These are phyloP conservation scores for Drosophila nr. medialis DNA, from an alignment of 2,888 invertebrate genomes.

Conservation along the genomic window DNA sequence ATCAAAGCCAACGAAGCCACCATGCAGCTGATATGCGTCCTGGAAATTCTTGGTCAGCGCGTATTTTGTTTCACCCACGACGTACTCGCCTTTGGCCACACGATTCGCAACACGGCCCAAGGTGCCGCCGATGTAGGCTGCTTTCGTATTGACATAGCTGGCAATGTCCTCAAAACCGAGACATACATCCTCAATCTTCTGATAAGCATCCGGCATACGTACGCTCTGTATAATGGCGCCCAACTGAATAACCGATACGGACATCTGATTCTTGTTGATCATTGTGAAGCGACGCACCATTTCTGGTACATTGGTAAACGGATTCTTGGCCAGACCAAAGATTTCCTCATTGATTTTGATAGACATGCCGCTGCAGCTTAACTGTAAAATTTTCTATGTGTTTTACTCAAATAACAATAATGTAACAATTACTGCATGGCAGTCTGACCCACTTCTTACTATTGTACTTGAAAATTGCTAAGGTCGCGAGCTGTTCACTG, in stretches of 20 bases:
- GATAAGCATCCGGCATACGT: slow-evolving; percentile 90
- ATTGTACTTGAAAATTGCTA: slow-evolving; percentile 50
- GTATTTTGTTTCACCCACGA: slow-evolving; percentile 88
- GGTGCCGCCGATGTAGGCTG: slow-evolving; percentile 94
- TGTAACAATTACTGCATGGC: slow-evolving; percentile 43
- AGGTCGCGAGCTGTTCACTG: slow-evolving; percentile 47
- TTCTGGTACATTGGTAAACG: slow-evolving; percentile 71
- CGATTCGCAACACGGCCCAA: slow-evolving; percentile 95
- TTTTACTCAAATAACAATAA: slow-evolving; percentile 9
- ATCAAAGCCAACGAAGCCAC: slow-evolving; percentile 93
- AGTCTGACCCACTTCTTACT: slow-evolving; percentile 31
- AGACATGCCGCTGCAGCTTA: slow-evolving; percentile 40
- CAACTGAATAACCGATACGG: slow-evolving; percentile 78
- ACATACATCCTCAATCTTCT: slow-evolving; percentile 90
- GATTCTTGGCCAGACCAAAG: slow-evolving; percentile 80
- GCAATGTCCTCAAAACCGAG: slow-evolving; percentile 91
- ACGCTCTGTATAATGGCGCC: slow-evolving; percentile 93
- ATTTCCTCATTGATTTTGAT: slow-evolving; percentile 77
- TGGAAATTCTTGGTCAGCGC: slow-evolving; percentile 90
- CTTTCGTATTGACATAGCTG: slow-evolving; percentile 80
- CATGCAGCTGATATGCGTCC: slow-evolving; percentile 90
- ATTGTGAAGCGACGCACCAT: slow-evolving; percentile 81
- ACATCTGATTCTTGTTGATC: slow-evolving; percentile 72
- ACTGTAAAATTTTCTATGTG: slow-evolving; percentile 24
- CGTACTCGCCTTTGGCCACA: slow-evolving; percentile 90